A percentile compares a stretch with the other conserved stretches of the same genome.
These are phyloP conservation scores for Cecidostiba fungosa DNA, from an alignment of 2,888 invertebrate species.

Conservation along the genomic window DNA sequence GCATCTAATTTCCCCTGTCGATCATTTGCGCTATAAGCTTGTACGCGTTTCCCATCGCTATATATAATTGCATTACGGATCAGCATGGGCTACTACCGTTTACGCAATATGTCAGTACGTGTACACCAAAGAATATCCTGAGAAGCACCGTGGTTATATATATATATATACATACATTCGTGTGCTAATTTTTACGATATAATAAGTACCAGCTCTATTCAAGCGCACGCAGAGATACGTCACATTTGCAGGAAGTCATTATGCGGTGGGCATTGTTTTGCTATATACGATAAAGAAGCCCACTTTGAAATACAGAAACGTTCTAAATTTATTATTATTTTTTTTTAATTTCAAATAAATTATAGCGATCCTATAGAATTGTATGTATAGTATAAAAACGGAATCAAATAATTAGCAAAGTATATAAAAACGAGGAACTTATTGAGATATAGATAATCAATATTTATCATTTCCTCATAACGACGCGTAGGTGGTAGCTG, in stretches of 20 bases:
- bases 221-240: conserved; percentile 5
- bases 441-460: background rate
- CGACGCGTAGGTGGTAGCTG: conserved; percentile 71
- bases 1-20: background rate
- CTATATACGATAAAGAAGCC: background rate
- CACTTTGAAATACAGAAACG: background rate
- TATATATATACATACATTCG: background rate
- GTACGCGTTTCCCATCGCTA: conserved; percentile 27
- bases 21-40: conserved; percentile 2
- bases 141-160: too few species aligned
- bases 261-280: background rate
- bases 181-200: conserved; percentile 33
- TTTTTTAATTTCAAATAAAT: too few species aligned
- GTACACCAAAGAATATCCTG: background rate
- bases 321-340: too few species aligned
- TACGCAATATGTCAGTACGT: conserved; percentile 6
- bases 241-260: conserved; percentile 32
- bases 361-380: too few species aligned
- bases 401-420: too few species aligned
- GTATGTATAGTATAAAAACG: too few species aligned
- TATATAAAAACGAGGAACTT: too few species aligned
- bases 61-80: conserved; percentile 20
- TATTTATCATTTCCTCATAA: background rate
- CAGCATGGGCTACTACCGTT: conserved; percentile 8
- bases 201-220: too few species aligned